phyloP scores from a whole-genome alignment of 2,888 invertebrate genomes.

The Cantharis lateralis region DNA sequence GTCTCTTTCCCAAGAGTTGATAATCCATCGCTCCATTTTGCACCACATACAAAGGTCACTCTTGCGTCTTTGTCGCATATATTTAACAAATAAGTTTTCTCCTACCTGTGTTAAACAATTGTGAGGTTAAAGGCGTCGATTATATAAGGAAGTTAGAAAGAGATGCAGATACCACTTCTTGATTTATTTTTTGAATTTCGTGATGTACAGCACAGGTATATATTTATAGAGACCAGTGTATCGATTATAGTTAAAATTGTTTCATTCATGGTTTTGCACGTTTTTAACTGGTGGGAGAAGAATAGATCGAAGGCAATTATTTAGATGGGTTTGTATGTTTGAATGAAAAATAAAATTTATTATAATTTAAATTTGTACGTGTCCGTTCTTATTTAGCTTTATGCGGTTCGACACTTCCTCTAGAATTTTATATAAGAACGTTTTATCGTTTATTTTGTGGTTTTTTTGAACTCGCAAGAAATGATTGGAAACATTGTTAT shows the following conservation, averaged over 20 bases:
- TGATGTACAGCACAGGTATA: slow-evolving; percentile 36
- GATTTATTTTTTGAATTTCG: slow-evolving; percentile 37
- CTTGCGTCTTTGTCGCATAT: slow-evolving; percentile 21
- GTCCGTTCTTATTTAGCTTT: slow-evolving; percentile 1
- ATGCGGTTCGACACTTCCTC: slow-evolving; percentile 15
- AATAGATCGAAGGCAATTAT: neutral
- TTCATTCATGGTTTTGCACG: slow-evolving; percentile 33
- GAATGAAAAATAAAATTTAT: neutral
- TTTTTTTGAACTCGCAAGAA: neutral
- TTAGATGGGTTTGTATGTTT: neutral
- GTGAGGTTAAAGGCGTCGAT: slow-evolving; percentile 20
- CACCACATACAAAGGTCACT: slow-evolving; percentile 14
- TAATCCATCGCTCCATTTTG: slow-evolving; percentile 8
- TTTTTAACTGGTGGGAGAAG: neutral
- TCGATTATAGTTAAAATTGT: slow-evolving; percentile 7
- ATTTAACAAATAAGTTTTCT: slow-evolving; percentile 35
- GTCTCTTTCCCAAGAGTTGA: neutral
- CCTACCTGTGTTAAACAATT: slow-evolving; percentile 41
- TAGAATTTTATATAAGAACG: neutral
- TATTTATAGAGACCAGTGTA: slow-evolving; percentile 33
- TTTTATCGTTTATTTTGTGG: slow-evolving; percentile 5
- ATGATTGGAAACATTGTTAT: neutral
- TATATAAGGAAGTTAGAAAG: slow-evolving; percentile 13
- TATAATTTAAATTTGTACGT: slow-evolving; percentile 4
- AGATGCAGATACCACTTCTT: slow-evolving; percentile 26